Evolutionary conservation across 1,140 invertebrate species (phyloP).

Genomic region (Danaus plexippus): DNA sequence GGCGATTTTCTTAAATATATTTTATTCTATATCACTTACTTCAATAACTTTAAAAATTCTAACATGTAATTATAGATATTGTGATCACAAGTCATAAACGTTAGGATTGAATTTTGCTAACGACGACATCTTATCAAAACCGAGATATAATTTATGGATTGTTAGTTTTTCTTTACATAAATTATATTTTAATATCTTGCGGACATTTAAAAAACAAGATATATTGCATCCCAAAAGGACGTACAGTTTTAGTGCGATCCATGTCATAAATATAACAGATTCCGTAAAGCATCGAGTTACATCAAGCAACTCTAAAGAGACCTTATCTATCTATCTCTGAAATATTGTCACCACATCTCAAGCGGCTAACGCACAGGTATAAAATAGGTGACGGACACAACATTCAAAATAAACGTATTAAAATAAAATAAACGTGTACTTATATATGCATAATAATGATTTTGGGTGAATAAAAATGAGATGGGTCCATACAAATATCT

Average conservation of each 20-base stretch:
- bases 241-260: constrained; percentile 24
- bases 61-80: too few relatives aligned
- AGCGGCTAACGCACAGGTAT: constrained; percentile 37
- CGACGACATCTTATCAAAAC: too few relatives aligned
- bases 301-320: constrained; percentile 52
- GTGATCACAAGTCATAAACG: too few relatives aligned
- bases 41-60: too few relatives aligned
- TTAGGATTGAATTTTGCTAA: too few relatives aligned
- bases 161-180: too few relatives aligned
- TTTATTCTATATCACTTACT: too few relatives aligned
- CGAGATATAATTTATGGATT: too few relatives aligned
- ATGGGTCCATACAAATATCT: constrained; percentile 55
- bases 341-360: constrained; percentile 57
- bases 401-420: constrained; percentile 50
- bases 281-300: constrained; percentile 57
- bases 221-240: constrained; percentile 22
- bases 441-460: constrained; percentile 66
- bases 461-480: constrained; percentile 65
- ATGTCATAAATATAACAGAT: constrained; percentile 55
- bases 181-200: neutral
- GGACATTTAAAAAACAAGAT: constrained; percentile 20
- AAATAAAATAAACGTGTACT: constrained; percentile 63
- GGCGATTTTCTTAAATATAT: too few relatives aligned
- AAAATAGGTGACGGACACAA: constrained; percentile 52
- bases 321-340: constrained; percentile 59